Base-by-base conservation (phyloP, 1,140 invertebrate species). In the Parasteatoda tepidariorum region DNA sequence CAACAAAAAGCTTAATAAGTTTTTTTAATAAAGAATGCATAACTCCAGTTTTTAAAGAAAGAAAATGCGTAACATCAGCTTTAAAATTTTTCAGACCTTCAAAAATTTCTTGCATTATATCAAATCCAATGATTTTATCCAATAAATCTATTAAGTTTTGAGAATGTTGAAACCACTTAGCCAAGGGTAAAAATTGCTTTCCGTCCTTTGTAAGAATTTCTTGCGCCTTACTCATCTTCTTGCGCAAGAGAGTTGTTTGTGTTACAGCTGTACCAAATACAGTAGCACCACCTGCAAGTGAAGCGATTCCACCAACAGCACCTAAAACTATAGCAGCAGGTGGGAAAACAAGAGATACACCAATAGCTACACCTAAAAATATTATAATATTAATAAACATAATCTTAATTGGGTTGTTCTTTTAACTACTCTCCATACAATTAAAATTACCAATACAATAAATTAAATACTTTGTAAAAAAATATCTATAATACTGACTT, bases 361-460 rank as follows among this genome's bases (percentile, higher is more conserved):
- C 22, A 4, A 67, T 11, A 67, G 64, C 64, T 22, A 33, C 64
- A 67, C 64, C 64, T 67, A 7, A 24, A 67, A 67, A 67, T 5
- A 67, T 22, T 1, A 22, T 22, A n/a, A n/a, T 24, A 34, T 61
- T 61, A 4, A 13, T 61, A 15, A 55, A 9, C 5, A n/a, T 55
- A 0, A n/a, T n/a, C n/a, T 55, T 55, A n/a, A 55, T 55, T 22
- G 15, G 22, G 4, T n/a, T 55, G 54, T 22, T 57, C 13, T n/a
- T n/a, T n/a, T n/a, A n/a, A n/a, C n/a, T n/a, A n/a, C n/a, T n/a
- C n/a, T n/a, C n/a, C n/a, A n/a, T n/a, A n/a, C n/a, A n/a, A n/a
- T n/a, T n/a, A n/a, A n/a, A n/a, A n/a, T n/a, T n/a, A n/a, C n/a
- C n/a, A n/a, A n/a, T n/a, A n/a, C n/a, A n/a, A n/a, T n/a, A n/a